Evolutionary conservation across 2,888 invertebrate genomes (phyloP), one percentile per base, ranked within the genome.

Genomic region (Stegophylla sp.): DNA sequence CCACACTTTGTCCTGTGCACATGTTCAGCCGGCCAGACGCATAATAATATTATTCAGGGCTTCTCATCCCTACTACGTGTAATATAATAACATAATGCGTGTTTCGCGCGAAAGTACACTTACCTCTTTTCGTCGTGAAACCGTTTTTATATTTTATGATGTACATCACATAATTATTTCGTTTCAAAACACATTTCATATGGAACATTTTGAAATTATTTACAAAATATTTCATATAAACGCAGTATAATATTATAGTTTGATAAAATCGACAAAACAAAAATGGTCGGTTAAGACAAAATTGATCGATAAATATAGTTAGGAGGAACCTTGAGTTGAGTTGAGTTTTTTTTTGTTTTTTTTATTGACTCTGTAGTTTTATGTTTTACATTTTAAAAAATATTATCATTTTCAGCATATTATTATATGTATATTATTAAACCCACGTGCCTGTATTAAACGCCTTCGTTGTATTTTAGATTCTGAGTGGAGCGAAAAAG

Each of bases 51-150:
- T n/a, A 51, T 79, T 51, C 79, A 79, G 79, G 79, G 79, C 56
- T 79, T 79, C 79, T 79, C 79, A 79, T 79, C 79, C 79, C 79
- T 63, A 71, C 4, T 5, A 23, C 45, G 9, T 23, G 34, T 61
- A 0, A n/a, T n/a, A n/a, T n/a, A n/a, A n/a, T n/a, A n/a, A n/a
- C n/a, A n/a, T n/a, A n/a, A n/a, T n/a, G n/a, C 4, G 5, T 41
- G 53, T 63, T 74, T 34, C 20, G 4, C 20, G 20, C 34, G 12
- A 41, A 51, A 64, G 34, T 23, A 12, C 4, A 23, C 34, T 51
- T 63, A 10, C 20, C 20, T 13, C 4, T 3, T 34, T 20, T 9
- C 10, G 17, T n/a, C 34, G 13, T 34, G 7, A 9, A 20, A 12
- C 28, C 7, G n/a, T 20, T 48, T 51, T n/a, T 34, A 26, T 69